These are phyloP conservation scores for Phaonia tiefii DNA, from an alignment of 2,888 invertebrate genomes.

Conservation along the genomic window DNA sequence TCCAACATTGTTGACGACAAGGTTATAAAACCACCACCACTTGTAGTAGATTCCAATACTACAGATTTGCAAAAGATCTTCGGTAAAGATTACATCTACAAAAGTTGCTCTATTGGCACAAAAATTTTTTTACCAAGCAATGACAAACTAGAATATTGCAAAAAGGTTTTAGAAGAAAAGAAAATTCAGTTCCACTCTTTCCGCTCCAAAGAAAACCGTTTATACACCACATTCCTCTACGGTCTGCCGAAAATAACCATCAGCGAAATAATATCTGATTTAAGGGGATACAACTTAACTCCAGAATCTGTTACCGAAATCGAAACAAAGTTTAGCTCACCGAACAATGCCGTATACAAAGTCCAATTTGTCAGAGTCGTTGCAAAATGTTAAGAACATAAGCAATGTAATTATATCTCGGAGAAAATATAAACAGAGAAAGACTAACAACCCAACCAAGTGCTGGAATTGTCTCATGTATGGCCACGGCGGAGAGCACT, in stretches of 20 bases:
- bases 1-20: slow-evolving; percentile 20
- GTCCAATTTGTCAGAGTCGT: no score
- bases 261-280: slow-evolving; percentile 27
- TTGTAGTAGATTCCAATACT: slow-evolving; percentile 18
- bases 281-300: slow-evolving; percentile 28
- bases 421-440: slow-evolving; percentile 20
- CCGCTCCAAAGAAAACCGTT: slow-evolving; percentile 24
- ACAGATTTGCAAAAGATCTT: neutral
- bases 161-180: slow-evolving; percentile 16
- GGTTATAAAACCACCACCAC: slow-evolving; percentile 30
- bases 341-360: slow-evolving; percentile 33
- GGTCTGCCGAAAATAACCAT: slow-evolving; percentile 18
- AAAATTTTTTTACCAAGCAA: slow-evolving; percentile 30
- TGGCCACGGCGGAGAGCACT: no score
- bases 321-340: slow-evolving; percentile 40
- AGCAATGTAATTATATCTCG: slow-evolving; percentile 3
- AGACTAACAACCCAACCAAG: slow-evolving; percentile 1
- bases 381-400: neutral
- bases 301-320: slow-evolving; percentile 26
- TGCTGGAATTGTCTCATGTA: slow-evolving; percentile 14
- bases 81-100: slow-evolving; percentile 38
- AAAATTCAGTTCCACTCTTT: slow-evolving; percentile 33
- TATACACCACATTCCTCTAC: slow-evolving; percentile 25
- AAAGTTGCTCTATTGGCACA: slow-evolving; percentile 41
- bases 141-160: slow-evolving; percentile 30